Evolutionary conservation across 2,113 vertebrate species (phyloP).

Genomic region (Lanius ludovicianus): DNA sequence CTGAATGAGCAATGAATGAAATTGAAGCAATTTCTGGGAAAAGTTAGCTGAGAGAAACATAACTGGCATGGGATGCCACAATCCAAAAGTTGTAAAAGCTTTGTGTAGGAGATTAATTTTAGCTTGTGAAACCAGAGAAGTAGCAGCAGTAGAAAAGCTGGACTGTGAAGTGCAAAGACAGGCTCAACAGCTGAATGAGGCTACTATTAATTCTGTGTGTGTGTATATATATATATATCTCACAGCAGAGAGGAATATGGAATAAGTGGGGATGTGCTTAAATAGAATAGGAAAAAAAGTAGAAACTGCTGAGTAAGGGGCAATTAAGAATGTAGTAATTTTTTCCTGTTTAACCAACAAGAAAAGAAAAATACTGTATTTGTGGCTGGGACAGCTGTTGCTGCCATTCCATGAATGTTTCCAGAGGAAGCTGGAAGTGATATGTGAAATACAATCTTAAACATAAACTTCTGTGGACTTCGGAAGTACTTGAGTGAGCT

Average conservation of each 20-base stretch:
- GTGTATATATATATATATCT: background rate
- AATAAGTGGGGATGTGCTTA: background rate
- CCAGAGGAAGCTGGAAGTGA: background rate
- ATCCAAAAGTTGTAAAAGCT: background rate
- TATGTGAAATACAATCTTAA: background rate
- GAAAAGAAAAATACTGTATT: background rate
- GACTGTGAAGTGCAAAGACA: background rate
- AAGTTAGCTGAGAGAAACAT: background rate
- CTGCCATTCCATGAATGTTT: background rate
- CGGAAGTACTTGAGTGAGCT: background rate
- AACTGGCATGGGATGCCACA: background rate
- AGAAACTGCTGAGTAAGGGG: background rate
- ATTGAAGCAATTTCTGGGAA: background rate
- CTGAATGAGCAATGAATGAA: background rate
- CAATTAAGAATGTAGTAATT: rapidly evolving
- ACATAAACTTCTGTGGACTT: background rate
- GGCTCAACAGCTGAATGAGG: background rate
- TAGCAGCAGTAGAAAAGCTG: background rate
- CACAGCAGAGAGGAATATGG: background rate
- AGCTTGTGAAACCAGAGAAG: background rate
- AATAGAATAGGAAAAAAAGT: background rate
- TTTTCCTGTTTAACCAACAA: background rate
- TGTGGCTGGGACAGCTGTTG: background rate
- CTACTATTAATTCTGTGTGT: background rate
- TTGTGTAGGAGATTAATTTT: background rate